Evolutionary conservation across 2,113 vertebrate genomes (phyloP).

Genomic region (Malurus melanocephalus): DNA sequence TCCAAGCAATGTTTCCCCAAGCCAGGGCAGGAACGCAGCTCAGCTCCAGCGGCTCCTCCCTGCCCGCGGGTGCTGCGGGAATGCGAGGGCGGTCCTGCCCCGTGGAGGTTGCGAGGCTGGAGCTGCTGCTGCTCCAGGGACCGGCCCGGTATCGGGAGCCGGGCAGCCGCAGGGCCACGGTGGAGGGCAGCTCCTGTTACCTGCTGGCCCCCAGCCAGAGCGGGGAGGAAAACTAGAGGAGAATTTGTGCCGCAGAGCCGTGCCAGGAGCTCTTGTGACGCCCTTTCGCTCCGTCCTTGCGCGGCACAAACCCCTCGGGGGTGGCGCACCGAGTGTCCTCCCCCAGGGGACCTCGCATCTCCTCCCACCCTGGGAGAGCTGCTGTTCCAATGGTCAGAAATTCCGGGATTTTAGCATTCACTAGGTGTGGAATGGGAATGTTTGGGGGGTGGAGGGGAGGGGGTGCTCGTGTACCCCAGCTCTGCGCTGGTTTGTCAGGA

Average conservation of each 20-base stretch:
- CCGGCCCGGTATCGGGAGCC: rapidly evolving
- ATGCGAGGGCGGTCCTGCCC: neutral
- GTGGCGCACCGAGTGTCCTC: rapidly evolving
- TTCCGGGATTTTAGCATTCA: rapidly evolving
- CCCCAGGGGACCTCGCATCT: neutral
- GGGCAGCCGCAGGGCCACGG: neutral
- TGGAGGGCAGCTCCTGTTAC: neutral
- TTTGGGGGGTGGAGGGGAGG: rapidly evolving
- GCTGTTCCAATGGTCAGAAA: rapidly evolving
- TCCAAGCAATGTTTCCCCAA: neutral
- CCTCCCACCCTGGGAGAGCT: rapidly evolving
- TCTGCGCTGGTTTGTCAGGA: neutral
- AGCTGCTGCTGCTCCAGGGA: neutral
- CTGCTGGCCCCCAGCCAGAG: neutral
- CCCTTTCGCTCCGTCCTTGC: neutral
- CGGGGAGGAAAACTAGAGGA: neutral
- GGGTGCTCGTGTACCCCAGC: neutral
- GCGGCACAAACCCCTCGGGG: neutral
- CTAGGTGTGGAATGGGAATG: neutral
- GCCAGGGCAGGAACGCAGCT: neutral
- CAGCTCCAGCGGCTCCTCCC: neutral
- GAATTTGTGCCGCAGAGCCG: neutral
- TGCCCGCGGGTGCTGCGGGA: neutral
- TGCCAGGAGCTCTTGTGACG: neutral
- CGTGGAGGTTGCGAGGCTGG: neutral